Evolutionary conservation across 1,140 invertebrate genomes (phyloP).

Genomic region (Mesaphorura yosii): DNA sequence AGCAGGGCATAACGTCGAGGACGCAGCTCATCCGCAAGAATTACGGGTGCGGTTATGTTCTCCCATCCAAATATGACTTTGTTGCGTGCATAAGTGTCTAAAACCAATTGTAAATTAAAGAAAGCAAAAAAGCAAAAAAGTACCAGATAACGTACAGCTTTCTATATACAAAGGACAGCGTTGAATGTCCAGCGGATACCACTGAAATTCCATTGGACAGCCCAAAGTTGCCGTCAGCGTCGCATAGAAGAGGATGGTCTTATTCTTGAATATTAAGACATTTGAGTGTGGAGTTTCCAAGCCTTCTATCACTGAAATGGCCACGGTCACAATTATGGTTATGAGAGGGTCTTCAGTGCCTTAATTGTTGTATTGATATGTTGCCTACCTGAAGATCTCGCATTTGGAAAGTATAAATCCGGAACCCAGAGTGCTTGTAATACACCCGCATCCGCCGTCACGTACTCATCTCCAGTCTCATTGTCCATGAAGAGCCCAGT

Average conservation of each 20-base stretch:
- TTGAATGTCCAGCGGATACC: constrained; percentile 74
- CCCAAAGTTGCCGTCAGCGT: constrained; percentile 69
- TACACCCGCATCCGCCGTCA: constrained; percentile 62
- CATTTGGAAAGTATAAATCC: constrained; percentile 73
- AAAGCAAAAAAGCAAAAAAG: background rate
- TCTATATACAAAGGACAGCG: constrained; percentile 66
- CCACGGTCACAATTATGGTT: constrained; percentile 2
- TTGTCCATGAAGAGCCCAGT: constrained; percentile 61
- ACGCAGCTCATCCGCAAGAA: background rate
- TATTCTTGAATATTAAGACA: constrained; percentile 63
- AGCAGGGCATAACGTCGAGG: background rate
- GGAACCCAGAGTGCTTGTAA: constrained; percentile 75
- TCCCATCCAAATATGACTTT: constrained; percentile 4
- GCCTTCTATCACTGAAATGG: constrained; percentile 56
- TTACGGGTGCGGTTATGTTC: background rate
- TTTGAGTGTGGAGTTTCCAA: constrained; percentile 66
- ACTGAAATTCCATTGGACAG: constrained; percentile 73
- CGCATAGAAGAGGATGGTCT: constrained; percentile 62
- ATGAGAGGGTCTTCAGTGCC: background rate
- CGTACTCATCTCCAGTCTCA: constrained; percentile 43
- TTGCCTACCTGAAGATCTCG: constrained; percentile 58
- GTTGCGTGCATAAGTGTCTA: background rate
- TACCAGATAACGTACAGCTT: constrained; percentile 50
- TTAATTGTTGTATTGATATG: background rate
- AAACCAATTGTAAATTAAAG: background rate